These are phyloP conservation scores for Aulostomus chinensis DNA, from an alignment of 2,797 vertebrate species.

Conservation along the genomic window DNA sequence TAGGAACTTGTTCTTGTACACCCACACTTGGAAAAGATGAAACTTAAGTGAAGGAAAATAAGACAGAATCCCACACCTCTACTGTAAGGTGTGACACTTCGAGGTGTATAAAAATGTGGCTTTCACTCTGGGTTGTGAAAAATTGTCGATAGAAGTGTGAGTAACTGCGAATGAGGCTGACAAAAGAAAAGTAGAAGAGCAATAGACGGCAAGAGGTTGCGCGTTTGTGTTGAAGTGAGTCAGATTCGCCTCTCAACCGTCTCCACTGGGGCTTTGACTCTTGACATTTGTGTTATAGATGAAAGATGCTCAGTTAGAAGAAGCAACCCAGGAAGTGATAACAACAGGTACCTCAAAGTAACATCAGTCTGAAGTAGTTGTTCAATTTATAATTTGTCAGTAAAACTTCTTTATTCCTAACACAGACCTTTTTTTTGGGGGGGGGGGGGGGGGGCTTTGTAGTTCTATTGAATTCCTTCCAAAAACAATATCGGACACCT, in stretches of 20 bases:
- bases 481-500: no score
- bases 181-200: constrained; percentile 33
- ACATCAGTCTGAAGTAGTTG: no score
- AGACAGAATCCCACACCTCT: constrained; percentile 60
- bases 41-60: constrained; percentile 45
- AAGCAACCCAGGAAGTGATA: constrained; percentile 21
- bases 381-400: no score
- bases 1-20: no score
- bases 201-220: constrained; percentile 39
- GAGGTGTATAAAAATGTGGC: constrained; percentile 52
- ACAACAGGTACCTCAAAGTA: constrained; percentile 21
- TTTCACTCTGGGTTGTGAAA: constrained; percentile 47
- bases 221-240: constrained; percentile 44
- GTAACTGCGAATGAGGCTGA: constrained; percentile 54
- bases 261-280: constrained; percentile 17
- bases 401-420: no score
- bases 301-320: constrained; percentile 12
- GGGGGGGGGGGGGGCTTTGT: no score
- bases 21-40: constrained; percentile 47
- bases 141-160: constrained; percentile 58
- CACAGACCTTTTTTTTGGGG: no score
- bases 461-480: no score
- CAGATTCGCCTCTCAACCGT: constrained; percentile 29
- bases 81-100: constrained; percentile 53
- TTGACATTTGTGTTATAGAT: constrained; percentile 32